Base-by-base conservation (phyloP, 1,140 invertebrate species). In the Doryteuthis pealeii region DNA sequence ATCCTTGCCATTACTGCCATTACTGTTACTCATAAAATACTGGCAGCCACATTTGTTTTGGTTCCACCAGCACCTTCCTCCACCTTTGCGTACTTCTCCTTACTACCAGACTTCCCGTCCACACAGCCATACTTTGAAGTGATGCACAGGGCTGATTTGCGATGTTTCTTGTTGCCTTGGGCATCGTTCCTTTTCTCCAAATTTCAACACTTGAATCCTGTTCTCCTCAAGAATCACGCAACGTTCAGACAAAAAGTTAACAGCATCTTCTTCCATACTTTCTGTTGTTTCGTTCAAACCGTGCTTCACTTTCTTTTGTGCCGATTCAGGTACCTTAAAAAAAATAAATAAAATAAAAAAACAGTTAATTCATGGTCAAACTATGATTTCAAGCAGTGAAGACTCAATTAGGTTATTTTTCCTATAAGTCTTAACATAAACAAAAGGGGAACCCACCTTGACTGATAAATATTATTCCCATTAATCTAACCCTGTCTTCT, bases 251-350 rank as follows among this genome's bases (percentile, higher is more conserved):
- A 83, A 69, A 71, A 84, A 84, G 33, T 81, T 80, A 0, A 85
- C 84, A 15, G 83, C 83, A 62, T 83, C 82, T 66, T 85, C 84
- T 35, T 85, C 84, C 81, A 84, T 82, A 49, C 74, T 81, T 70
- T 84, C 82, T 58, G 82, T 84, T 12, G 76, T 82, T 68, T 85
- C 82, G 74, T 83, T 80, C 3, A 86, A 76, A 31, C 83, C 84
- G 78, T 87, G 85, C 71, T 87, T 87, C 30, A 85, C 83, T 70
- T 86, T 87, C 71, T n/a, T n/a, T 84, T 83, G 73, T 87, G 86
- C 31, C 86, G 76, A 43, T 86, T 85, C 40, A 85, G 74, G 74
- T 86, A 85, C 49, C 85, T 84, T 86, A 73, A 35, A 72, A 35
- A 18, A 45, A 2, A 40, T 69, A 31, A 4, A 14, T 45, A 30